Percentiles rank a stretch among this genome's conserved stretches.
Evolutionary conservation across 2,113 vertebrate species (phyloP).

Genomic region (Proteles cristata): DNA sequence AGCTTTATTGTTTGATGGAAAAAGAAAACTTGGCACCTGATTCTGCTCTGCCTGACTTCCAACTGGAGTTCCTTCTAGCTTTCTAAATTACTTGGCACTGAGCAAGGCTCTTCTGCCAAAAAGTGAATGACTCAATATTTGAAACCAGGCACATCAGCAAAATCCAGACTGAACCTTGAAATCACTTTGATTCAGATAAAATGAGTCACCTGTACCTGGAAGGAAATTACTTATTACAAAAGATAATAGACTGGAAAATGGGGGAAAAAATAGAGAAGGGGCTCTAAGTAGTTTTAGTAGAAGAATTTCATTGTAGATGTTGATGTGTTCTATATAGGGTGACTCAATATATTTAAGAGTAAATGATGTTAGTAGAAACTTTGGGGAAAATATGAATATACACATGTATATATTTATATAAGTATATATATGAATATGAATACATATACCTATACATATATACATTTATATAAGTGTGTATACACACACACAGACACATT

Average conservation of each 20-base stretch:
- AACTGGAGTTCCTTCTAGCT: slow-evolving; percentile 59
- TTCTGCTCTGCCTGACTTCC: slow-evolving; percentile 30
- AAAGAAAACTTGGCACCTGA: slow-evolving; percentile 62
- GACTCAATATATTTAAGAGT: background rate
- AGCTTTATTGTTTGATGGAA: slow-evolving; percentile 41
- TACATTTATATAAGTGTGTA: background rate
- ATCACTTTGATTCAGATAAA: slow-evolving; percentile 41
- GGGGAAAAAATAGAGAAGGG: background rate
- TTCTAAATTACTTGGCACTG: slow-evolving; percentile 72
- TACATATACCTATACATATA: background rate
- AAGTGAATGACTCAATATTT: slow-evolving; percentile 63
- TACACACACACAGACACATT: background rate
- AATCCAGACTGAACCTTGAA: slow-evolving; percentile 50
- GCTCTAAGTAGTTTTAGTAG: background rate
- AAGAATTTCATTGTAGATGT: background rate
- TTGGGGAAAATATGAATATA: background rate
- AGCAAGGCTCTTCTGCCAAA: slow-evolving; percentile 23
- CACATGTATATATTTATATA: background rate
- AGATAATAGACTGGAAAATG: background rate
- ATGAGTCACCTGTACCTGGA: slow-evolving; percentile 32
- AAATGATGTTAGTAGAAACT: background rate
- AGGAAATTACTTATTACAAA: slow-evolving; percentile 59
- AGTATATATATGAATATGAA: background rate
- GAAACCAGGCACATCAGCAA: slow-evolving; percentile 47
- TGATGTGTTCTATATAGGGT: background rate